Base-by-base conservation (phyloP, 53 echinoderm and acorn worm genomes). In the Hippasteria phrygiana region DNA sequence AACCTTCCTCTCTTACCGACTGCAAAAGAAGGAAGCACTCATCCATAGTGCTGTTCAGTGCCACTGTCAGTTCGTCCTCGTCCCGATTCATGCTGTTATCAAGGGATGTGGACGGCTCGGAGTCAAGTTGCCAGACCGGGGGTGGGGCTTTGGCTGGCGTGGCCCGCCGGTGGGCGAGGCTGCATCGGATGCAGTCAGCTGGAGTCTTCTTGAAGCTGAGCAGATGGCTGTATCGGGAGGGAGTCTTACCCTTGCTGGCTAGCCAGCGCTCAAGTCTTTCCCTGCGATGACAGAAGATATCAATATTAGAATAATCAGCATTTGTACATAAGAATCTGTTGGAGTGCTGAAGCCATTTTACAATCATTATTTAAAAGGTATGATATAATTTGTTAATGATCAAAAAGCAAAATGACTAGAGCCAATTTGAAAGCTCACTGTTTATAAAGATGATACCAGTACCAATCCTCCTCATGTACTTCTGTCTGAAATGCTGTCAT, bases 191-290 rank as follows among this genome's bases (percentile, higher is more conserved):
- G 17, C 50, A 50, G 54, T 89, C 89, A 43, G 89, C 78, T 5
- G 87, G 87, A 18, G 91, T 91, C 70, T 69, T 55, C 53, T 79
- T 48, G 38, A 90, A 91, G 88, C 69, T 87, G 1, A 94, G 80
- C 40, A 92, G 79, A 76, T 89, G 62, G 55, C 85, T 74, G 90
- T 78, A 90, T 42, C 76, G 77, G 3, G 92, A 92, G 1, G 95
- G 96, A 13, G 94, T 94, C 72, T 93, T 96, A 9, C 96, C 94
- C 66, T 94, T 96, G 35, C 91, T 87, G 27, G 91, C 27, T 12
- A 94, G 78, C 94, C 96, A 94, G 29, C 83, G 78, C 78, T 96
- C 93, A 17, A 96, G 78, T 41, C 92, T 75, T 29, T 78, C 59
- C 55, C 96, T 94, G 59, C 10, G 43, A 26, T 72, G 35, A 50